Evolutionary conservation across 2,888 invertebrate genomes (phyloP), one percentile per base, ranked within the genome.

Genomic region (Hemithea aestivaria): DNA sequence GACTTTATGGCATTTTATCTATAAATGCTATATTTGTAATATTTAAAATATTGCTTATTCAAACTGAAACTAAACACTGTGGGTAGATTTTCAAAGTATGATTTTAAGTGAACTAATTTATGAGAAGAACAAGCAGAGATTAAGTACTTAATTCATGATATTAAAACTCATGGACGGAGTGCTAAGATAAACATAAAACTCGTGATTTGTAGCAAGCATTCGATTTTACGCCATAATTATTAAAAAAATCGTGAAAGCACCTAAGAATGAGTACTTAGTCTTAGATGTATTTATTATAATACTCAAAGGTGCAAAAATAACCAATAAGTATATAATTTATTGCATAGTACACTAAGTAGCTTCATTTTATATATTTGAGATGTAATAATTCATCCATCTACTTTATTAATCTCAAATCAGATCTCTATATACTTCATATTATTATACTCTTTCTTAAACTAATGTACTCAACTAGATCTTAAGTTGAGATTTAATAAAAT

Each of bases 351-450:
- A 20, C 30, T 35, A 35, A 40, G 23, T 42, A 42, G 29, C 33
- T 37, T 29, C 36, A 23, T 35, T 37, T 41, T 36, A 37, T 31
- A 37, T 45, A 47, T 55, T 53, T 54, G 12, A 48, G 49, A 55
- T 48, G 12, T 27, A 30, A 51, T 56, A 49, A 43, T 57, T 45
- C 45, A 40, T 24, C 56, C 51, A 67, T 66, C 62, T 63, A 73
- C 51, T 59, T 59, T 68, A 73, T 72, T 82, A 85, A 85, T 85
- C 85, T 85, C 85, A 84, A 73, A 73, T 85, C 85, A 85, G 84
- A 82, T 85, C 83, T 82, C 72, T 71, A 73, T 65, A 60, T 63
- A 66, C 58, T 56, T 56, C 50, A 60, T 62, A 62, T 59, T 59
- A 66, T 62, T 66, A 68, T 64, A 68, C 64, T 59, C 62, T 46